Conservation (phyloP, 2,113 vertebrate species). For the Nicator chloris region DNA sequence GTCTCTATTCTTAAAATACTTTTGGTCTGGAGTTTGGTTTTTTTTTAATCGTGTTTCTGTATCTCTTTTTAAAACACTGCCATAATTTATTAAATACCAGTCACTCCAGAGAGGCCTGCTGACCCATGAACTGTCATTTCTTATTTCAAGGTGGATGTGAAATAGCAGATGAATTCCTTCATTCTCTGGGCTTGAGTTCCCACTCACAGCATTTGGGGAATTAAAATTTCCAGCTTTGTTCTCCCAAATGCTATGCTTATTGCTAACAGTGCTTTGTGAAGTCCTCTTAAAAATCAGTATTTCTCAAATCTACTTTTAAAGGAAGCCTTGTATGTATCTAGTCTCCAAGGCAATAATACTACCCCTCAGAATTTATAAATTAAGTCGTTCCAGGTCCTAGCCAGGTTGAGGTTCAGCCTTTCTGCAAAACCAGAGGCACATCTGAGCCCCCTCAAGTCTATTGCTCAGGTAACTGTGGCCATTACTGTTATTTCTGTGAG, state of each 20-base stretch:
- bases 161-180: not conserved
- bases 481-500: not conserved
- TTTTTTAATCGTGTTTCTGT: too few relatives aligned
- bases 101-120: not conserved
- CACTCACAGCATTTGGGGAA: not conserved
- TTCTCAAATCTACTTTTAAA: not conserved
- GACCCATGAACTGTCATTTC: not conserved
- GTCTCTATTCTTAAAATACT: not conserved
- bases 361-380: not conserved
- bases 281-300: not conserved
- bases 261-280: not conserved
- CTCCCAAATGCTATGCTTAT: not conserved
- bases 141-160: not conserved
- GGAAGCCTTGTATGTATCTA: not conserved
- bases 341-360: not conserved
- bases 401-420: not conserved
- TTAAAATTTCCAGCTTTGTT: not conserved
- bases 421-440: not conserved
- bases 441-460: too few relatives aligned
- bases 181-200: not conserved
- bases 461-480: not conserved
- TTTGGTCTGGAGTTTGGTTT: not conserved
- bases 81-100: not conserved
- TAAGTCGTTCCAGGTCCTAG: not conserved
- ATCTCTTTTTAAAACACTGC: not conserved